Base-by-base conservation (phyloP, 2,113 vertebrate genomes). In the Labeo catla region DNA sequence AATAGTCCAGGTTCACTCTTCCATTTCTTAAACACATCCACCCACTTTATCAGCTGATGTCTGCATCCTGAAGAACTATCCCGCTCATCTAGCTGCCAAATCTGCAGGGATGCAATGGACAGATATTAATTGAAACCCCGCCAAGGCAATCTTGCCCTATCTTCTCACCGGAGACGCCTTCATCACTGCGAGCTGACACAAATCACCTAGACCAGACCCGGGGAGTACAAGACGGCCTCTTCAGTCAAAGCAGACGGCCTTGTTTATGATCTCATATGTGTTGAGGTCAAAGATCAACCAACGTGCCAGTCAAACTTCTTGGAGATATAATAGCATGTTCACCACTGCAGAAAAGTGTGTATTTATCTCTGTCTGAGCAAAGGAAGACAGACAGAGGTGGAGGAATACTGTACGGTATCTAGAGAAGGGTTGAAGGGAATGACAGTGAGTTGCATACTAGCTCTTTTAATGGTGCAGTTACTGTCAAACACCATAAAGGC, bases 71-170 rank as follows among this genome's bases (percentile, higher is more conserved):
- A 34, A 66, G 68, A 82, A 49, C 63, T 10, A 16, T 68, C 45
- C 45, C 36, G 63, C 28, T 82, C 80, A 82, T 82, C 63, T 66
- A 82, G 80, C 80, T 82, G 61, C 45, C 23, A 66, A 21, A 66
- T 68, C 80, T 82, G 80, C 63, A 34, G 63, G 80, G 61, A 68
- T 66, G 80, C 45, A 68, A 82, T 68, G 47, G 80, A 82, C 63
- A 13, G 80, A 82, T 82, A 82, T 82, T 68, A 82, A 82, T 82
- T 82, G 80, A 82, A 82, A 66, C 45, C 80, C 63, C 50, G 80
- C 80, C 80, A 82, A 82, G 23, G 80, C 63, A 82, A 82, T 82
- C 45, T 82, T 82, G 45, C 63, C 63, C 61, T 82, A 36, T 82
- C 61, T 68, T 65, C 80, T 68, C 80, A 68, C 80, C 9, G 47